Evolutionary conservation across 2,797 vertebrate genomes (phyloP), one percentile per base, ranked within the genome.

Genomic region (Liasis olivaceus): DNA sequence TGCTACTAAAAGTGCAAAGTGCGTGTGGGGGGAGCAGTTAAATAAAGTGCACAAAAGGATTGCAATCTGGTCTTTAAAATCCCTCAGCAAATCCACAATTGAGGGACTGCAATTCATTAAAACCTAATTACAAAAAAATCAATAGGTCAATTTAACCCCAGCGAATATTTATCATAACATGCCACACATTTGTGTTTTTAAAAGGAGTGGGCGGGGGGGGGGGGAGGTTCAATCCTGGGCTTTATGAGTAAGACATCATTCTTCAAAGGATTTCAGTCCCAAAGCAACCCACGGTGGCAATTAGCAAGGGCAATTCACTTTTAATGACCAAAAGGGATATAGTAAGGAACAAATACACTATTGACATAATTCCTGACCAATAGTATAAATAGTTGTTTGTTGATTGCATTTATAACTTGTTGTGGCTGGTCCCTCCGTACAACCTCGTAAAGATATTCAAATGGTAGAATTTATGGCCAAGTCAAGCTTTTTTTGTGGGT

Each of bases 61-160:
- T 92, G 90, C 93, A 93, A 91, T 89, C 63, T 58, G 89, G 84
- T 90, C 94, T 89, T 56, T 87, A 36, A 95, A 95, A 59, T 95
- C 94, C 91, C 95, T 92, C 24, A n/a, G 95, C 89, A 94, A 95
- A 93, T 0, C 0, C 89, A 95, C 91, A 94, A 90, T 89, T 94
- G 92, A 95, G 91, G 89, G 94, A 92, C 94, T 88, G 91, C 94
- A 94, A 97, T 96, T 96, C 94, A 97, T 97, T 97, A 96, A 96
- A 97, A 96, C 89, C 93, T 96, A 96, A 97, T 97, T 96, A 95
- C 92, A 88, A 66, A 81, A 94, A 91, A 96, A 95, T 97, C 96
- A 96, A 97, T 97, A 96, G 72, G 54, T 90, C 93, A 96, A 97
- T 97, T 97, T 95, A 95, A 90, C 89, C 94, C 93, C 93, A 88